These are phyloP conservation scores for Zeus faber DNA, from an alignment of 2,113 vertebrate species.

Conservation along the genomic window DNA sequence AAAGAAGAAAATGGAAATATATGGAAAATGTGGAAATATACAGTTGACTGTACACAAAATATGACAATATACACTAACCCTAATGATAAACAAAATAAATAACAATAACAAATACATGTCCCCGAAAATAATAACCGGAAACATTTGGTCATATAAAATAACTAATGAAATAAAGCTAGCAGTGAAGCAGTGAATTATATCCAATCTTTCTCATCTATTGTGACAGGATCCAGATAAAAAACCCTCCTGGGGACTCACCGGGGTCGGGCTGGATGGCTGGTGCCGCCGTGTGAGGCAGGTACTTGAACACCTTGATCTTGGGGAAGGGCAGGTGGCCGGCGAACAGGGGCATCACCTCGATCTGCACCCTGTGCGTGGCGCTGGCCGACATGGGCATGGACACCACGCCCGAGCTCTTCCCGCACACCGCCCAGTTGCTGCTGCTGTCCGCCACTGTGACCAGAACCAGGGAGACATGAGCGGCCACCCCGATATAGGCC, in stretches of 20 bases:
- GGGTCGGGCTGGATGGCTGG: slow-evolving; percentile 86
- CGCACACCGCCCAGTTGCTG: slow-evolving; percentile 98
- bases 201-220: no score
- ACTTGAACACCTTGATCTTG: slow-evolving; percentile 89
- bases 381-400: slow-evolving; percentile 83
- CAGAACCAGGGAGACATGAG: not conserved
- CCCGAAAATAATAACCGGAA: no score
- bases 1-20: not conserved
- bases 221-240: no score
- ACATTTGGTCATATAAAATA: no score
- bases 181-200: no score
- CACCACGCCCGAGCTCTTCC: slow-evolving; percentile 93
- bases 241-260: slow-evolving; percentile 77
- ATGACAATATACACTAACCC: not conserved
- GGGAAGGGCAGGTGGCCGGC: slow-evolving; percentile 92
- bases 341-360: slow-evolving; percentile 96
- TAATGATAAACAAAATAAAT: not conserved
- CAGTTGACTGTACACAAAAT: not conserved
- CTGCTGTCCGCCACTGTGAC: slow-evolving; percentile 93
- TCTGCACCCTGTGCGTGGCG: slow-evolving; percentile 89
- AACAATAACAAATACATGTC: no score
- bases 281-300: slow-evolving; percentile 88
- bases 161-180: no score
- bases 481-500: not conserved
- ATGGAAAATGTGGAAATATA: no score